Evolutionary conservation across 1,140 invertebrate species (phyloP), one percentile per base, ranked within the genome.

Genomic region (Dendroctonus valens): DNA sequence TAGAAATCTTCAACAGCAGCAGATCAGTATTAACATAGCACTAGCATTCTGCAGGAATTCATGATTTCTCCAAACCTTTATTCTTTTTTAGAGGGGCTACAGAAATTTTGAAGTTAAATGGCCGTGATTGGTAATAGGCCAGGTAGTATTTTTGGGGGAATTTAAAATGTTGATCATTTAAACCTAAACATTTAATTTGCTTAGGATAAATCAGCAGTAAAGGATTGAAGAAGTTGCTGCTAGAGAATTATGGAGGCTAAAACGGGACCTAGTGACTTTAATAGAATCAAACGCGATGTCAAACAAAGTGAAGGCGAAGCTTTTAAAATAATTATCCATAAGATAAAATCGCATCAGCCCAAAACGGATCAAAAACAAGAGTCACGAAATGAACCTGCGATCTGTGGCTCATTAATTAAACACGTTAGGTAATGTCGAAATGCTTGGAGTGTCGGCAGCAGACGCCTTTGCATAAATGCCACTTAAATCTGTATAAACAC

Each of bases 401-500:
- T 64, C 52, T 64, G 53, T 9, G 41, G 54, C 11, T 40, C 44
- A 65, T 65, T 65, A 65, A 65, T 65, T 65, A 65, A 65, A 65
- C 54, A 65, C 54, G 53, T 49, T 42, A 58, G 50, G 53, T 54
- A 65, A 49, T 58, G 63, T 14, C 58, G 50, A 65, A 65, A 51
- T 49, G 53, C 53, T 54, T 53, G 7, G 41, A 52, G 26, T 58
- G 63, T 54, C 58, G 50, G 26, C 44, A 65, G 48, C 42, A 49
- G 46, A 9, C 62, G 58, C 54, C 63, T 65, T 58, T 65, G 54
- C 63, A 65, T 65, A 65, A 65, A 65, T 65, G 44, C 54, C 63
- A 58, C 54, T 65, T 65, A 65, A 65, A 58, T 58, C 41, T 65
- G 63, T 57, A 58, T 65, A 58, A 65, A 65, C 55, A 65, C 37